Evolutionary conservation across 2,113 vertebrate genomes (phyloP).

Genomic region (Leiothrix lutea): DNA sequence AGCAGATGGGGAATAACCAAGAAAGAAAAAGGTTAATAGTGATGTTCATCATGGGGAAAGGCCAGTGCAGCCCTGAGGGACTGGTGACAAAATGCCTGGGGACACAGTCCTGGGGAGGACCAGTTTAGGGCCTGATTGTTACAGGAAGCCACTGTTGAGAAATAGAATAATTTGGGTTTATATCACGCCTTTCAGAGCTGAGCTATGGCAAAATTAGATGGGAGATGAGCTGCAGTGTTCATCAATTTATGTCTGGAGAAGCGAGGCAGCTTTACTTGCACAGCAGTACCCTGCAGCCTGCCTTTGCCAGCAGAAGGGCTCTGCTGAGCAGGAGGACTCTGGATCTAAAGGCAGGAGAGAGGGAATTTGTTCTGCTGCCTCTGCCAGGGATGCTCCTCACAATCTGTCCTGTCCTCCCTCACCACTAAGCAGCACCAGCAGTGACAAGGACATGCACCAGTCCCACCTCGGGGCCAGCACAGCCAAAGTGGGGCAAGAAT

Average conservation of each 20-base stretch:
- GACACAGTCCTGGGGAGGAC: neutral
- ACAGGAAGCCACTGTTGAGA: neutral
- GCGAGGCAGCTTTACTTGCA: neutral
- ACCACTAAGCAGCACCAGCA: neutral
- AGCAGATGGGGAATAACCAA: neutral
- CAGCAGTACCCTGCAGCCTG: neutral
- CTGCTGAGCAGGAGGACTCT: neutral
- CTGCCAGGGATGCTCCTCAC: neutral
- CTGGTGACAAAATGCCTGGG: rapidly evolving
- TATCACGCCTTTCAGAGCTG: neutral
- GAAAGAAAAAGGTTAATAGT: neutral
- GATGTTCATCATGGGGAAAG: neutral
- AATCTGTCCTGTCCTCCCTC: neutral
- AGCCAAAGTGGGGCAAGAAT: neutral
- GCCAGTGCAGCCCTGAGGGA: neutral
- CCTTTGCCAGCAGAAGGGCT: neutral
- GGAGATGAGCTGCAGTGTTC: neutral
- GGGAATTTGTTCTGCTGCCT: neutral
- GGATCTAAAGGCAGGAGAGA: neutral
- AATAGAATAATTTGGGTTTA: neutral
- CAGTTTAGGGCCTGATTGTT: neutral
- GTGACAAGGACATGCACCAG: rapidly evolving
- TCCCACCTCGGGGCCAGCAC: neutral
- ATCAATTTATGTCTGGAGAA: neutral
- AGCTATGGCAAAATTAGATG: neutral